Evolutionary conservation across 2,888 invertebrate genomes (phyloP).

Genomic region (Carabus problematicus): DNA sequence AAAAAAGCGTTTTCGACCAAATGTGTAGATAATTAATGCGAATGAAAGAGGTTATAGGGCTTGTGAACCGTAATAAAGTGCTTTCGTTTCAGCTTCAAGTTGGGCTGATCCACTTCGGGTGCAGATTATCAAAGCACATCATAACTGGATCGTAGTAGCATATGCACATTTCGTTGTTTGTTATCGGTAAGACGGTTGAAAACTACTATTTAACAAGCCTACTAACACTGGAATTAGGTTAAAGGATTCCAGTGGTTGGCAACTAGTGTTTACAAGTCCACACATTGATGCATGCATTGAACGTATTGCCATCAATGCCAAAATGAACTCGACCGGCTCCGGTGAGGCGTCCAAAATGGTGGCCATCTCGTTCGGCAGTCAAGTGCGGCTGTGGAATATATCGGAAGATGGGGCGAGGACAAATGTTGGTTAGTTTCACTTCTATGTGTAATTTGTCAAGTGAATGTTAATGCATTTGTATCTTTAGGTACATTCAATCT

Average conservation of each 20-base stretch:
- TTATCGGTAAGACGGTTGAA: constrained; percentile 72
- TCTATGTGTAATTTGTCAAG: neutral
- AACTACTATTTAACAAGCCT: neutral
- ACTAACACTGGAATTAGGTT: constrained; percentile 62
- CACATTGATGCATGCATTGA: constrained; percentile 90
- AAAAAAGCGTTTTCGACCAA: neutral
- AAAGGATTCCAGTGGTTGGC: constrained; percentile 97
- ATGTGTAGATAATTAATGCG: no score
- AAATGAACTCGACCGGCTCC: constrained; percentile 64
- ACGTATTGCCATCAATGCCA: constrained; percentile 86
- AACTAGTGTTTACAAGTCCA: constrained; percentile 91
- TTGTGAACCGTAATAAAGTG: neutral
- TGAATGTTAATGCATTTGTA: constrained; percentile 15
- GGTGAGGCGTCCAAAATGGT: constrained; percentile 78
- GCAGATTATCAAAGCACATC: constrained; percentile 94
- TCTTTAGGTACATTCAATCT: constrained; percentile 84
- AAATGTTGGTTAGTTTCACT: constrained; percentile 69
- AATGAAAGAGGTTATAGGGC: neutral
- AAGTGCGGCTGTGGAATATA: constrained; percentile 81
- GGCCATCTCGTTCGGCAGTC: constrained; percentile 79
- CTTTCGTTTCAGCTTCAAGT: constrained; percentile 64
- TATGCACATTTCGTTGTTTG: constrained; percentile 96
- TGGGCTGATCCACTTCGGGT: constrained; percentile 89
- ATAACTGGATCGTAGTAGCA: constrained; percentile 97
- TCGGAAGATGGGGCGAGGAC: constrained; percentile 77